Conservation (phyloP, 2,797 vertebrate genomes). For the Malacoctenus gilli region DNA sequence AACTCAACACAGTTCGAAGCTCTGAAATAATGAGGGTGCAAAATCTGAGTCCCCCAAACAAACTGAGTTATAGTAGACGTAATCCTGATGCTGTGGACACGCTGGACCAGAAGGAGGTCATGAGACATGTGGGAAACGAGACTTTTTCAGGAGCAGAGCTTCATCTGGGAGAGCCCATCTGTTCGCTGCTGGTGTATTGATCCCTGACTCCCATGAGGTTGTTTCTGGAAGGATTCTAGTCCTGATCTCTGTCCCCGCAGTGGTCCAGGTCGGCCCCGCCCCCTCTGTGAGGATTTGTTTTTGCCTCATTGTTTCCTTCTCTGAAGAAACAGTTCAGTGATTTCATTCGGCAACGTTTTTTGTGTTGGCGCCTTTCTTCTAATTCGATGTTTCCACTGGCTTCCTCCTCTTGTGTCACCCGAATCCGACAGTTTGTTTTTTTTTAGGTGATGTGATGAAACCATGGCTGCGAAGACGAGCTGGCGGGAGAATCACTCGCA, state of each 20-base stretch:
- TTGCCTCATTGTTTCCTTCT: no score
- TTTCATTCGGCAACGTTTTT: background rate
- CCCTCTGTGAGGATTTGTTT: conserved; percentile 35
- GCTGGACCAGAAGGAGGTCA: conserved; percentile 1
- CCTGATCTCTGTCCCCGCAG: conserved; percentile 23
- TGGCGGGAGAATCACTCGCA: conserved; percentile 55
- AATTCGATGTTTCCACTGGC: background rate
- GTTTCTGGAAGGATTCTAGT: conserved; percentile 62
- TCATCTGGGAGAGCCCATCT: conserved; percentile 64
- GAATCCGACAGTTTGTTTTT: conserved; percentile 27
- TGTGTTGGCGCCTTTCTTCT: background rate
- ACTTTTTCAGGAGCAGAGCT: conserved; percentile 46
- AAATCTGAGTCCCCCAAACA: no score
- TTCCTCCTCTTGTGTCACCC: conserved; percentile 2
- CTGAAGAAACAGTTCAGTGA: no score
- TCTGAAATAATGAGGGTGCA: no score
- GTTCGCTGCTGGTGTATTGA: conserved; percentile 66
- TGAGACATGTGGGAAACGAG: conserved; percentile 25
- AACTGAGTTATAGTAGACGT: background rate
- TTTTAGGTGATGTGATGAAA: conserved; percentile 33
- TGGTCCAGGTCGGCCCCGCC: conserved; percentile 16
- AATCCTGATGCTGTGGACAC: background rate
- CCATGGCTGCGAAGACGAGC: conserved; percentile 34
- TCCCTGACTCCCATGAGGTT: conserved; percentile 69
- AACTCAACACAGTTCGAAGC: no score